A percentile compares a stretch with the other conserved stretches of the same genome.
These are phyloP conservation scores for Anthonomus grandis DNA, from an alignment of 1,140 invertebrate species.

Conservation along the genomic window DNA sequence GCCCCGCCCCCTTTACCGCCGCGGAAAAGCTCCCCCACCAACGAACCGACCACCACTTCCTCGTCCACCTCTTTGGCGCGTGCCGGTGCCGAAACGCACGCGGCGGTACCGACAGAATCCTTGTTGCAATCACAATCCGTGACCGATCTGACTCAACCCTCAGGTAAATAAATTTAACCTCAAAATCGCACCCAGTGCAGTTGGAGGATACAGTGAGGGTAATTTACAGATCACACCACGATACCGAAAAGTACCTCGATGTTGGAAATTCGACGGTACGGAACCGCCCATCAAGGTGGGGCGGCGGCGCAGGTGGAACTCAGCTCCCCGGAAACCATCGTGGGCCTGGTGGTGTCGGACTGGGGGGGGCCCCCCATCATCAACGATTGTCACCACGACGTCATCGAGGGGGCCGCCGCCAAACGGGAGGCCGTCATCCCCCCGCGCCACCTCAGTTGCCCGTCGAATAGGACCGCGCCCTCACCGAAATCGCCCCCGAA, in stretches of 20 bases:
- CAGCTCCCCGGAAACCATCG: constrained; percentile 63
- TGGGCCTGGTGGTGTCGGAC: constrained; percentile 64
- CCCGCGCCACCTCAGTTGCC: constrained; percentile 42
- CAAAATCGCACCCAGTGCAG: too few relatives aligned
- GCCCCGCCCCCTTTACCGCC: constrained; percentile 44
- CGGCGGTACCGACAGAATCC: constrained; percentile 33
- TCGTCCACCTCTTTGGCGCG: constrained; percentile 22
- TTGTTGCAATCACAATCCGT: constrained; percentile 37
- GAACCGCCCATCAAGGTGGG: constrained; percentile 6
- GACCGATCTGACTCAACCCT: constrained; percentile 37
- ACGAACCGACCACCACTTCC: constrained; percentile 39
- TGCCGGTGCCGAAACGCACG: constrained; percentile 11
- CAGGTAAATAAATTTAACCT: too few relatives aligned
- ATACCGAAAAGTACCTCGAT: constrained; percentile 45
- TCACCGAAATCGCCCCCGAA: constrained; percentile 40
- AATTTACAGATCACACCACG: too few relatives aligned
- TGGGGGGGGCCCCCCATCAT: too few relatives aligned
- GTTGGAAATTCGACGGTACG: constrained; percentile 39
- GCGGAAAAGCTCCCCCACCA: constrained; percentile 43
- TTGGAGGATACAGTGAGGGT: too few relatives aligned
- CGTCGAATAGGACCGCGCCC: constrained; percentile 35
- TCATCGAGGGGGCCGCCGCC: constrained; percentile 37
- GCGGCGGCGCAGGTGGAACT: constrained; percentile 34
- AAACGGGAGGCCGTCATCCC: constrained; percentile 37
- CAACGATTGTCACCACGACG: constrained; percentile 40